These are phyloP conservation scores for Parazoanthus atlanticus DNA, from an alignment of 92 coral and sea anemone genomes.

Conservation along the genomic window DNA sequence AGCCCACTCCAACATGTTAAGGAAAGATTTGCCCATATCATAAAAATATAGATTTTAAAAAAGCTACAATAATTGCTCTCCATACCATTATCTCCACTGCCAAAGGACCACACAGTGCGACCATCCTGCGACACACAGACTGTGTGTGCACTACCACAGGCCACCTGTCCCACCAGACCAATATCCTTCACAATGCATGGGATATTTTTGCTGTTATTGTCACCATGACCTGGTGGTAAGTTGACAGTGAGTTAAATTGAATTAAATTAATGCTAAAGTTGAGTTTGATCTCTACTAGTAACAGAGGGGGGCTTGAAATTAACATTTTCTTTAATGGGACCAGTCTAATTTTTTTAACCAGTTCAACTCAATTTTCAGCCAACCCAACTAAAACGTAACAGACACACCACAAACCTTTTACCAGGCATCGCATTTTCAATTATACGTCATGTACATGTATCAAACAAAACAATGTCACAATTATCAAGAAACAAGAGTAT, in stretches of 20 bases:
- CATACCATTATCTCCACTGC: constrained; percentile 91
- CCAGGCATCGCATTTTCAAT: too few species aligned
- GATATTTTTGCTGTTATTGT: constrained; percentile 83
- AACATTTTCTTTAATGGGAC: too few species aligned
- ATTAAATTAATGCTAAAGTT: neutral
- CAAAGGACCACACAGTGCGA: constrained; percentile 84
- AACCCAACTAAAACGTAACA: too few species aligned
- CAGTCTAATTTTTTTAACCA: too few species aligned
- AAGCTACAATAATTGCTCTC: neutral
- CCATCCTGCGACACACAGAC: constrained; percentile 88
- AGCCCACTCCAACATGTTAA: neutral
- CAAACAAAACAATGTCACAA: too few species aligned
- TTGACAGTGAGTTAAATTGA: neutral
- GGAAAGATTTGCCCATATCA: neutral
- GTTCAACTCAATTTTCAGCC: too few species aligned
- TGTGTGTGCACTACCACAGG: constrained; percentile 94
- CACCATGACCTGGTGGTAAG: constrained; percentile 73
- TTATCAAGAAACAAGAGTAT: too few species aligned
- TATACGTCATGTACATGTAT: too few species aligned
- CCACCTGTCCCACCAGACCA: constrained; percentile 78
- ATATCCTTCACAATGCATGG: constrained; percentile 83
- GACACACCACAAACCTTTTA: too few species aligned
- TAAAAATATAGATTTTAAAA: neutral
- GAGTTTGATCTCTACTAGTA: neutral
- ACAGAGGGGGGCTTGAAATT: too few species aligned